Base-by-base conservation (phyloP, 2,113 vertebrate genomes). In the Cyprinodon tularosa region DNA sequence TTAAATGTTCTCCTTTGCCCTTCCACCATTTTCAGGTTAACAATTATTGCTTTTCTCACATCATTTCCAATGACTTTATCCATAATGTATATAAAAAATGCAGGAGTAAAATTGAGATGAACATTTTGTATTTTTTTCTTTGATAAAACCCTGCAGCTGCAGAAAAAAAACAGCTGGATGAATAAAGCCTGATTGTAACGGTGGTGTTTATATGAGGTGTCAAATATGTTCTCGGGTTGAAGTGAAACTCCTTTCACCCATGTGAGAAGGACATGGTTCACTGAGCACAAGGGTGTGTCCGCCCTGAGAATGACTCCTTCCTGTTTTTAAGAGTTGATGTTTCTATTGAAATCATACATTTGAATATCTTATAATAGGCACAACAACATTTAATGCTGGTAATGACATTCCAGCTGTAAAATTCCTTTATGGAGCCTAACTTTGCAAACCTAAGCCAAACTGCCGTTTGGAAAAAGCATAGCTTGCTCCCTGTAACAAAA, bases 231-330 rank as follows among this genome's bases (percentile, higher is more conserved):
- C 14, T 3, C 50, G 76, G 57, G 37, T 11, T 66, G 77, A 86
- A 83, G 82, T 81, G 82, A 88, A 88, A 89, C 76, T 71, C 37
- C 1, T 22, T 60, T n/a, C 66, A 13, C 37, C 39, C 17, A 14
- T 22, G 61, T 47, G 65, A 78, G 50, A 57, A 11, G 20, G 44
- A 59, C 76, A 71, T 45, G 71, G 65, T 61, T 37, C 38, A 17
- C 3, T n/a, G 59, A 82, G 62, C 48, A 53, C 20, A 9, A 59
- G 74, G 78, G 68, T 64, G 78, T 82, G 64, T 74, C 76, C 8
- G 6, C 42, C 38, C 62, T 67, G 20, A 60, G n/a, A 44, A n/a
- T 9, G 66, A 66, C 22, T 39, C 6, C n/a, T 62, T 64, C 61
- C 40, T 10, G 47, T 50, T 53, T 62, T 37, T 20, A 4, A 39